Percentiles rank a stretch among this genome's conserved stretches.
These are phyloP conservation scores for Ammospiza maritima DNA, from an alignment of 2,797 vertebrate genomes.

Conservation along the genomic window DNA sequence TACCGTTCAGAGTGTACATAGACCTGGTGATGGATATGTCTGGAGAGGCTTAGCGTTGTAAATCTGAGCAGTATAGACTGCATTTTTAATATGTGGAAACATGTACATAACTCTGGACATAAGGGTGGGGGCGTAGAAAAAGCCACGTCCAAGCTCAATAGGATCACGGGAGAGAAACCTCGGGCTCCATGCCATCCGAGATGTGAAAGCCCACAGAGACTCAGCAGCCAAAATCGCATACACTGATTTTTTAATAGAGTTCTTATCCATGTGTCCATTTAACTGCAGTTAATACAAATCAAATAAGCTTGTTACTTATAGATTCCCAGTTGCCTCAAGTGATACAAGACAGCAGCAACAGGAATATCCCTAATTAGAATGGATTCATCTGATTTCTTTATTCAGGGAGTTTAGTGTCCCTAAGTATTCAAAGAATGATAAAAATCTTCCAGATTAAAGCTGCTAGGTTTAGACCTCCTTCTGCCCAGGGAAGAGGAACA, in stretches of 20 bases:
- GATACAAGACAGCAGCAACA: slow-evolving; percentile 47
- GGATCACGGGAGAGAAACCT: slow-evolving; percentile 66
- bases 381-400: slow-evolving; percentile 17
- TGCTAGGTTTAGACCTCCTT: background rate
- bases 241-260: slow-evolving; percentile 64
- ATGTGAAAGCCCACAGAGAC: slow-evolving; percentile 64
- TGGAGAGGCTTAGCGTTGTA: slow-evolving; percentile 17
- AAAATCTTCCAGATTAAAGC: background rate
- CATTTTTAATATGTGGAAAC: slow-evolving; percentile 49
- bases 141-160: slow-evolving; percentile 69
- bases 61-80: background rate
- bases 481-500: background rate
- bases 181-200: slow-evolving; percentile 60
- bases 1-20: background rate
- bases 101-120: slow-evolving; percentile 55
- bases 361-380: slow-evolving; percentile 52
- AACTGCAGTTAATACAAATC: slow-evolving; percentile 55
- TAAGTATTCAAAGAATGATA: background rate
- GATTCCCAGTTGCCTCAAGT: slow-evolving; percentile 54
- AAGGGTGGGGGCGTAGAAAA: slow-evolving; percentile 68
- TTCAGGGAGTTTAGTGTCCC: background rate
- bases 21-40: background rate
- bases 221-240: slow-evolving; percentile 63
- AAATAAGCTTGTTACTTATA: slow-evolving; percentile 60
- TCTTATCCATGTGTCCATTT: slow-evolving; percentile 66